These are phyloP conservation scores for Ranitomeya variabilis DNA, from an alignment of 2,113 vertebrate species.

Conservation along the genomic window DNA sequence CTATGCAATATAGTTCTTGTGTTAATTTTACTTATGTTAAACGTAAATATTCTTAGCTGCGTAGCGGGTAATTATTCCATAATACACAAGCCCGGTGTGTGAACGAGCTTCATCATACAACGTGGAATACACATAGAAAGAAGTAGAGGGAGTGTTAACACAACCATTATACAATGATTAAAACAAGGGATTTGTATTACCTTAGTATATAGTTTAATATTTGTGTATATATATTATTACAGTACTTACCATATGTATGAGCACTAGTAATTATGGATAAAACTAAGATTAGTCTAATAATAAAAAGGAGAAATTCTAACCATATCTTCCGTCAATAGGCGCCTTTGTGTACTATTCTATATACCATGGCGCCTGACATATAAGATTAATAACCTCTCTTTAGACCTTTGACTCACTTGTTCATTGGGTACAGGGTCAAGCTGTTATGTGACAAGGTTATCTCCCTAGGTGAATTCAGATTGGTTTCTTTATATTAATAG, in stretches of 20 bases:
- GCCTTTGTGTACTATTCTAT: not conserved
- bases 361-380: not conserved
- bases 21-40: not conserved
- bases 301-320: not conserved
- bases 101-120: not conserved
- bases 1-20: not conserved
- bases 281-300: not conserved
- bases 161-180: not conserved
- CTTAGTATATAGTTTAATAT: not conserved
- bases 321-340: not conserved
- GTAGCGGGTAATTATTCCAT: constrained; percentile 13
- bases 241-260: no score
- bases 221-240: no score
- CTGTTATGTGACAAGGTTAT: constrained; percentile 24
- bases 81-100: not conserved
- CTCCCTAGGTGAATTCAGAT: not conserved
- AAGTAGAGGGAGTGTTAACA: not conserved
- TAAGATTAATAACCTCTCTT: constrained; percentile 2
- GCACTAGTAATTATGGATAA: not conserved
- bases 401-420: not conserved
- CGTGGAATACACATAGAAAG: not conserved
- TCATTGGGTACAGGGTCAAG: not conserved
- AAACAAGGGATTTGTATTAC: not conserved
- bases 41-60: not conserved
- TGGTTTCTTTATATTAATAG: not conserved